phyloP scores from a whole-genome alignment of 2,113 vertebrate genomes.

The Corvus moneduloides region DNA sequence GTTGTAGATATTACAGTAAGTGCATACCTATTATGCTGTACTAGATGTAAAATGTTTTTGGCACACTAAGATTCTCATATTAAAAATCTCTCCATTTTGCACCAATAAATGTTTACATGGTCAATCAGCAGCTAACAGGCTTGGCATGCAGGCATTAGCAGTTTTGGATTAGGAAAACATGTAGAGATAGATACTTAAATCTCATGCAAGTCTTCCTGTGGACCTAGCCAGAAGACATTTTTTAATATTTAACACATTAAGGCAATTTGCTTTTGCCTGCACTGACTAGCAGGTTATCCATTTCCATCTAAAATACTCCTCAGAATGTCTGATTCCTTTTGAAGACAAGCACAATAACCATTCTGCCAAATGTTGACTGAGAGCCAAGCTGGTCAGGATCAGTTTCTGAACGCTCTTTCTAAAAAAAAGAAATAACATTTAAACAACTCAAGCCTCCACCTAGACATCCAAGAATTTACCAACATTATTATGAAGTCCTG shows the following conservation, averaged over 20 bases:
- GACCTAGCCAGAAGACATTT: background rate
- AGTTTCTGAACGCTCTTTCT: background rate
- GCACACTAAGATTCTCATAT: background rate
- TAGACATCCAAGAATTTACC: background rate
- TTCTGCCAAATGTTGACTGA: background rate
- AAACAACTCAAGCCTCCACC: background rate
- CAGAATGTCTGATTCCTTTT: background rate
- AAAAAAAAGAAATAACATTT: background rate
- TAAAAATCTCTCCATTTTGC: background rate
- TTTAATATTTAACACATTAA: background rate
- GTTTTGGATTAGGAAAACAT: background rate
- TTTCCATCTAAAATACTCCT: background rate
- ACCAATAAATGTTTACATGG: background rate
- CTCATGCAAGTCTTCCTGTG: background rate
- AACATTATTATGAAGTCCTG: background rate
- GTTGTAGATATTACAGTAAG: background rate
- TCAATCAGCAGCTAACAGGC: background rate
- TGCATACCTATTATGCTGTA: background rate
- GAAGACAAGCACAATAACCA: background rate
- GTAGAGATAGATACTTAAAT: background rate
- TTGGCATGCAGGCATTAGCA: background rate
- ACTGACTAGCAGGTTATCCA: background rate
- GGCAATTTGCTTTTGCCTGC: background rate
- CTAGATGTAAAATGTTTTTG: background rate
- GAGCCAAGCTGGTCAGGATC: background rate